Percentiles rank a stretch among this genome's conserved stretches.
phyloP scores from a whole-genome alignment of 1,140 invertebrate genomes.

The Anoplolepis gracilipes region DNA sequence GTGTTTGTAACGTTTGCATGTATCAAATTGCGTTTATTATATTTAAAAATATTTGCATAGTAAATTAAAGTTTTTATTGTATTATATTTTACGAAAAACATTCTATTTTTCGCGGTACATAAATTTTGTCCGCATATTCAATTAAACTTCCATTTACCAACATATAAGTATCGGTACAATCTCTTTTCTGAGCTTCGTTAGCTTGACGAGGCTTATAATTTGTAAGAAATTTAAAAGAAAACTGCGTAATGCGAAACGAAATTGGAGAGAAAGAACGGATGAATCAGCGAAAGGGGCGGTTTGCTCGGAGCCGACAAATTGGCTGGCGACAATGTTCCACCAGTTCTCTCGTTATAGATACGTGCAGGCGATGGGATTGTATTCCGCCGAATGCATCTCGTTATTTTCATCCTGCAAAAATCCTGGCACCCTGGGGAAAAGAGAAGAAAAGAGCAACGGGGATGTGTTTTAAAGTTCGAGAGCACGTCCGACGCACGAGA shows the following conservation, averaged over 20 bases:
- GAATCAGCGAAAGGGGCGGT: slow-evolving; percentile 40
- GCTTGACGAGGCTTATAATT: slow-evolving; percentile 23
- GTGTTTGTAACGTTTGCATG: background rate
- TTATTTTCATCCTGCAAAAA: slow-evolving; percentile 55
- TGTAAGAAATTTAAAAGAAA: background rate
- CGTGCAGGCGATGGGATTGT: background rate
- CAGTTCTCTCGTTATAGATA: slow-evolving; percentile 42
- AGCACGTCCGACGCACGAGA: slow-evolving; percentile 42
- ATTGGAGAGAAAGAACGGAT: slow-evolving; percentile 23
- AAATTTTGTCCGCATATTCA: background rate
- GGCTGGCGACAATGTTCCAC: slow-evolving; percentile 24
- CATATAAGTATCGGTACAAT: background rate
- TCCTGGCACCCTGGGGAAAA: background rate
- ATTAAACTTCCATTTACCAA: slow-evolving; percentile 17
- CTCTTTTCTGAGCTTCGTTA: background rate
- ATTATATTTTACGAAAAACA: background rate
- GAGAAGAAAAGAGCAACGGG: background rate
- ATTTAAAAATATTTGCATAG: background rate
- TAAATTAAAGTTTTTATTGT: background rate
- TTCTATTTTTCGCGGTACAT: background rate
- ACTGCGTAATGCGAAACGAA: background rate
- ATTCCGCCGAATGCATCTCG: slow-evolving; percentile 47
- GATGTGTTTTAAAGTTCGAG: slow-evolving; percentile 47
- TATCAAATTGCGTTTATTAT: background rate
- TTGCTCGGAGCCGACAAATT: slow-evolving; percentile 31